Conservation (phyloP, 1,140 invertebrate species). For the Trialeurodes vaporariorum region DNA sequence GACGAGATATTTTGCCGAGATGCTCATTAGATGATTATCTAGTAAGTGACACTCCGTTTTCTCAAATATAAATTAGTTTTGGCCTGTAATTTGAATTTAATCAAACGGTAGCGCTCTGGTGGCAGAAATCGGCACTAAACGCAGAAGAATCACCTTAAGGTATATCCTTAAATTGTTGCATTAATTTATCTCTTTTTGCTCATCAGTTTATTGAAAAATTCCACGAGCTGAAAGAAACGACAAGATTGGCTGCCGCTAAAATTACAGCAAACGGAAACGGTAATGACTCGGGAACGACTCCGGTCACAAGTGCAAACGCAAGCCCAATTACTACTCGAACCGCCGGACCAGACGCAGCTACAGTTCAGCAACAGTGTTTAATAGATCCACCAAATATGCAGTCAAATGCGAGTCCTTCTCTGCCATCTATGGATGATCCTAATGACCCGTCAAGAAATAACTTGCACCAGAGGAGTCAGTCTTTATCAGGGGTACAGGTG, state of each 20-base stretch:
- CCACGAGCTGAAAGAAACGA: slow-evolving; percentile 94
- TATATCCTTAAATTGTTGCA: too few species aligned
- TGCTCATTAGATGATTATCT: too few species aligned
- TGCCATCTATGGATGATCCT: slow-evolving; percentile 18
- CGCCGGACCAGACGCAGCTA: slow-evolving; percentile 30
- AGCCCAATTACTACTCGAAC: slow-evolving; percentile 62
- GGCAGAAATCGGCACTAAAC: too few species aligned
- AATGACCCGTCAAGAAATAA: slow-evolving; percentile 23
- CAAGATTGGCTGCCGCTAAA: slow-evolving; percentile 53
- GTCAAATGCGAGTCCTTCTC: background rate
- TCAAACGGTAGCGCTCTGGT: too few species aligned
- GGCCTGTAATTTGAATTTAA: too few species aligned
- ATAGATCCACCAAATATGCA: slow-evolving; percentile 38
- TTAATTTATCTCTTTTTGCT: too few species aligned
- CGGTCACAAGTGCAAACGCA: slow-evolving; percentile 71
- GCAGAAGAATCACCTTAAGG: too few species aligned
- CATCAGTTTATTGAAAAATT: slow-evolving; percentile 95
- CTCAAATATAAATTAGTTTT: too few species aligned
- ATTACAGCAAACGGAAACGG: slow-evolving; percentile 53
- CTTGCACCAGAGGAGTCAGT: slow-evolving; percentile 41
- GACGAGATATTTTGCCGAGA: too few species aligned
- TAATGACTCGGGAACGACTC: slow-evolving; percentile 27
- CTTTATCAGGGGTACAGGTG: slow-evolving; percentile 40
- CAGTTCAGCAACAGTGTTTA: slow-evolving; percentile 26
- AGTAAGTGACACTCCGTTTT: too few species aligned